Base-by-base conservation (phyloP, 2,888 invertebrate species). In the Eulithis prunata region DNA sequence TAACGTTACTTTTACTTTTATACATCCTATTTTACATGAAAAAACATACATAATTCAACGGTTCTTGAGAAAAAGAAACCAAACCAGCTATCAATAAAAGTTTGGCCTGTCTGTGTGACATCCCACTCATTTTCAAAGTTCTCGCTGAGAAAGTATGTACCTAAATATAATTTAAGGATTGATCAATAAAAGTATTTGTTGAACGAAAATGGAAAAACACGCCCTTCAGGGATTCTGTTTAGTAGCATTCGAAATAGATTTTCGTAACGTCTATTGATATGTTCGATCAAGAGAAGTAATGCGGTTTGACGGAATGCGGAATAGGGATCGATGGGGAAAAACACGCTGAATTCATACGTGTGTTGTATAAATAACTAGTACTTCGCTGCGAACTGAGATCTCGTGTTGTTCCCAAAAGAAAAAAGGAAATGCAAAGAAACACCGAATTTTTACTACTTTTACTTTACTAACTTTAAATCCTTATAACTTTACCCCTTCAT, bases 191-290 rank as follows among this genome's bases (percentile, higher is more conserved):
- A 43, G 51, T 60, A 51, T 60, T 51, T 58, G 12, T 36, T 13
- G 52, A 38, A 57, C 36, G 32, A 56, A 65, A 69, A 68, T 71
- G 59, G 57, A 65, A 71, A 32, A 53, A n/a, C 13, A 75, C 58
- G 53, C 64, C 62, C 57, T 49, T 49, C 66, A 61, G 54, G 59
- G 49, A 61, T 69, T 66, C 59, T 69, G 41, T 72, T 70, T 67
- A 70, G 64, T 59, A 70, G 71, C 64, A 62, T 71, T 73, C 68
- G 69, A 64, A 62, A 68, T 72, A 74, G 69, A 69, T 74, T 70
- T 66, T 62, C 55, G 58, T 64, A 58, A 68, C 71, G 51, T 70
- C 69, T 70, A 65, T 73, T 68, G 60, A 51, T 58, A 58, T 59
- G 49, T 63, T 69, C 69, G 59, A 64, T 73, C 64, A 59, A 65